Evolutionary conservation across 1,140 invertebrate genomes (phyloP), one percentile per base, ranked within the genome.

Genomic region (Diorhabda sublineata): DNA sequence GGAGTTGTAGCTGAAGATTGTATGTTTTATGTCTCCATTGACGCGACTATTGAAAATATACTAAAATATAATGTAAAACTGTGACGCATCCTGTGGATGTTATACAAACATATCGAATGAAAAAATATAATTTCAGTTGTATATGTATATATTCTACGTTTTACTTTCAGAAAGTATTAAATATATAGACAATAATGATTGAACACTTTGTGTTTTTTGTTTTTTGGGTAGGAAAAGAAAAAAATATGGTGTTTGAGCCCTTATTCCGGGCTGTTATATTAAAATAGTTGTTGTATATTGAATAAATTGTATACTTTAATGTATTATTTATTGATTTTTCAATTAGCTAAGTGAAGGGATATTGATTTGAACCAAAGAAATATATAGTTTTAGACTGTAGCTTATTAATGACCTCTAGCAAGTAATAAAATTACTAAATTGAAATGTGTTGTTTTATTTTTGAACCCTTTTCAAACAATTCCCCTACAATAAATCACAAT

Each of bases 121-220:
- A 71, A 75, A 52, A 52, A 66, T 61, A 67, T 69, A 67, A 68
- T 71, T 73, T 71, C 67, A 66, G 60, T 67, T 73, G 61, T 2
- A 52, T 52, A n/a, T 52, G n/a, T n/a, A 70, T 72, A 66, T 59
- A 69, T 11, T 26, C 62, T 72, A 63, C 42, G 56, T 73, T 73
- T 68, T 68, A 68, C 63, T 73, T 73, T 71, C 9, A 71, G 69
- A 74, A 73, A 68, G 65, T 68, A 71, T 75, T 76, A 72, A 73
- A 77, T 76, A 68, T 77, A 74, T 77, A 76, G 76, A 77, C 76
- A 77, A 77, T 77, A 77, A 75, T 69, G 41, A 63, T 47, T 60
- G 58, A 57, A 71, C 65, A 70, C 64, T 69, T 74, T 62, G 60
- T 61, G 59, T 62, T 62, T 62, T 45, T 3, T 44, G 61, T 44